Conservation (phyloP, 2,797 vertebrate species). For the Harpagifer antarcticus region DNA sequence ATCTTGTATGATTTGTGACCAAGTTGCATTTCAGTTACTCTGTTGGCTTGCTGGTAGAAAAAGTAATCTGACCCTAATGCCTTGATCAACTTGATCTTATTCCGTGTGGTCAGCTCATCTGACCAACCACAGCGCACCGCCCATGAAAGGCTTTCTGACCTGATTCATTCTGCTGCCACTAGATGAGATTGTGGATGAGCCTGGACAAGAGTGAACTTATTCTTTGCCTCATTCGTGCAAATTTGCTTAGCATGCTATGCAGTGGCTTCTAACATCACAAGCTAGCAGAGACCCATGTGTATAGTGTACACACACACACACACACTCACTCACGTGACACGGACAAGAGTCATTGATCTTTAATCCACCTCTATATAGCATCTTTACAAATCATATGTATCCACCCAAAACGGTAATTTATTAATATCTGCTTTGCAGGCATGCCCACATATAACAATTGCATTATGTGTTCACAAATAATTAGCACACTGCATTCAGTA, state of each 20-base stretch:
- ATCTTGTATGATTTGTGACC: too few relatives aligned
- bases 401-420: conserved; percentile 28
- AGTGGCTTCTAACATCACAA: not conserved
- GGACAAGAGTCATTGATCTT: conserved; percentile 41
- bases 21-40: conserved; percentile 12
- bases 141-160: conserved; percentile 42
- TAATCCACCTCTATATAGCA: conserved; percentile 60
- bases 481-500: not conserved
- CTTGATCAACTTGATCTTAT: conserved; percentile 50
- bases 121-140: conserved; percentile 30
- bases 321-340: conserved; percentile 15
- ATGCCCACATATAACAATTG: conserved; percentile 33
- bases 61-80: conserved; percentile 38
- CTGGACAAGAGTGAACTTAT: conserved; percentile 10
- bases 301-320: not conserved
- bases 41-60: conserved; percentile 5
- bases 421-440: conserved; percentile 54
- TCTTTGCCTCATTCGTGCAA: conserved; percentile 16
- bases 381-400: conserved; percentile 41
- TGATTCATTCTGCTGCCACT: conserved; percentile 49
- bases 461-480: conserved; percentile 6
- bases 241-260: conserved; percentile 35
- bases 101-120: conserved; percentile 40
- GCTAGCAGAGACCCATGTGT: not conserved
- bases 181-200: conserved; percentile 31